Base-by-base conservation (phyloP, 2,113 vertebrate species). In the Myrmecophaga tridactyla region DNA sequence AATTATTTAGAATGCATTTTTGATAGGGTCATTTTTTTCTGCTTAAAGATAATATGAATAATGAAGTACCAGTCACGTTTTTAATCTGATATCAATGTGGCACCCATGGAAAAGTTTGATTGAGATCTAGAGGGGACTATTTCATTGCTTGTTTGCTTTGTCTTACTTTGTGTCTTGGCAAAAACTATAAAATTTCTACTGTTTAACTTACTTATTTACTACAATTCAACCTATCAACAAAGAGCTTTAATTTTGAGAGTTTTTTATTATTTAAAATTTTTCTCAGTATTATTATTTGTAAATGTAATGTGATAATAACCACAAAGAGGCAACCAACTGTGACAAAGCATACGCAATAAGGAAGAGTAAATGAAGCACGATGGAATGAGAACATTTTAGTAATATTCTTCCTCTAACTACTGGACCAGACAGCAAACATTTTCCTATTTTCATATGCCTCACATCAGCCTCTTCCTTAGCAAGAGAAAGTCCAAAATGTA, bases 401-500 rank as follows among this genome's bases (percentile, higher is more conserved):
- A 82, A 82, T 17, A 69, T 53, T 82, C 23, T 58, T 84, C 48
- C 91, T 95, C 80, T 34, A 62, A 41, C 23, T 5, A 86, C 75
- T 87, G 48, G 78, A 36, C 53, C 7, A 51, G 39, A 87, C 83
- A 84, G n/a, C 67, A 94, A 91, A 75, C 27, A 2, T n/a, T 65
- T 80, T 86, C 46, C 34, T 31, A 92, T 70, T 94, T 90, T 82
- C 34, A 43, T 34, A 23, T 31, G 25, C 9, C 27, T 6, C 10
- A 69, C 20, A 75, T 69, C 15, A 69, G 7, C 15, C 2, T 43
- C 48, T 92, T 94, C 39, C 39, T 92, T 70, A 84, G 48, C 25
- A 93, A 56, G 34, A 84, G 31, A 67, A 78, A 77, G 43, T 87
- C 46, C 46, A 76, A 43, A 92, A 95, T 94, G 90, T 81, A 15